Base-by-base conservation (phyloP, 2,797 vertebrate genomes). In the Rhabdophis nuchalis region DNA sequence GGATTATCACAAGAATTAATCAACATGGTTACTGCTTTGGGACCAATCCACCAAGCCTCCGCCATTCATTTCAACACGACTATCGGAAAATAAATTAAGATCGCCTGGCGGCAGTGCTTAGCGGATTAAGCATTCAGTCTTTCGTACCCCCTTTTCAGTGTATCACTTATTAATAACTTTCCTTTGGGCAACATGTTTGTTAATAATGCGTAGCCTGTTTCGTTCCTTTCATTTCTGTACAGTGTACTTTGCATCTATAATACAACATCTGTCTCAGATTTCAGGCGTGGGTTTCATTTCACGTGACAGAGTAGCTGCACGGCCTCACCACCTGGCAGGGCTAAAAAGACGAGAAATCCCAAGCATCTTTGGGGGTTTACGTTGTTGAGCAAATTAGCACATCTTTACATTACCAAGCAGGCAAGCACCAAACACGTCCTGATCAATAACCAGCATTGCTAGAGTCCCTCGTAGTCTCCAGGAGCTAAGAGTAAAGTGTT, bases 381-480 rank as follows among this genome's bases (percentile, higher is more conserved):
- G 60, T 93, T 95, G 64, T 94, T 93, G 68, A 58, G 93, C 95
- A 95, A 96, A 96, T 95, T 95, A 96, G 93, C 89, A 94, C 94
- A 94, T 94, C 95, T 96, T 93, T 96, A 95, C 95, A 93, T 95
- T 96, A 89, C 91, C 32, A 92, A 95, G 93, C 93, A 95, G 85
- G 92, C 94, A 96, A 96, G 92, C 91, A 68, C 32, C 86, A 94
- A 96, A 87, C 92, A 90, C 93, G 90, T 93, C 94, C 93, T 97
- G 96, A 97, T 96, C 96, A 96, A 95, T 95, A 96, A 90, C 92
- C 92, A 93, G 93, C 92, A 93, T 88, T 94, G 90, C 92, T 93
- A 96, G 94, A 94, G 94, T 96, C 91, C 96, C 95, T 87, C 93
- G 93, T 90, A 95, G 92, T 92, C 88, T 88, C 0, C 94, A 92